Conservation (phyloP, 2,888 invertebrate genomes). For the Drosophila colorata region DNA sequence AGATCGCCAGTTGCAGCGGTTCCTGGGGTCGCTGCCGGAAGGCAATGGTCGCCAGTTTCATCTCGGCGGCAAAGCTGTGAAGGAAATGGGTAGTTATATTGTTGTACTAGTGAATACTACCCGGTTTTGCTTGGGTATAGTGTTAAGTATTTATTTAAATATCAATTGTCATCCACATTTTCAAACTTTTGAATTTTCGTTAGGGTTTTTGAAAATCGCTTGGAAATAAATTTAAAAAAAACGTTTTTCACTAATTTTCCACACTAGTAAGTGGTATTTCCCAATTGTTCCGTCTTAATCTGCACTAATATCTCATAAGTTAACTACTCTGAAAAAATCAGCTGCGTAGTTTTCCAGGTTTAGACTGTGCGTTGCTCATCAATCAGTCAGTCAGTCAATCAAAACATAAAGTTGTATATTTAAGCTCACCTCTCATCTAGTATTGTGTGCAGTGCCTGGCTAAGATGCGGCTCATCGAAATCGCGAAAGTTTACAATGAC, state of each 20-base stretch:
- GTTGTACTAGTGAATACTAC: no score
- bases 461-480: constrained; percentile 86
- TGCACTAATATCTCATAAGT: neutral
- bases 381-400: neutral
- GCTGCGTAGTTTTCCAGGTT: neutral
- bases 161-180: no score
- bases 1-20: constrained; percentile 87
- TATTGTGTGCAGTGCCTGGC: constrained; percentile 84
- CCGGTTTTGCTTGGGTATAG: no score
- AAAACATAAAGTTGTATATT: neutral
- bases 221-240: no score
- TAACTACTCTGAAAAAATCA: no score
- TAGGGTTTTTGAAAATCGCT: no score
- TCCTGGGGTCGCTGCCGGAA: constrained; percentile 86
- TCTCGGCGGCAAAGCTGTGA: constrained; percentile 76
- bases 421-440: constrained; percentile 58
- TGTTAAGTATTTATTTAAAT: no score
- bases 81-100: neutral
- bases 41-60: constrained; percentile 85
- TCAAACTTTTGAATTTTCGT: no score
- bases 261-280: no score
- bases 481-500: constrained; percentile 85
- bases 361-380: neutral
- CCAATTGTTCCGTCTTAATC: neutral
- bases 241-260: no score